Evolutionary conservation across 2,888 invertebrate species (phyloP), one percentile per base, ranked within the genome.

Genomic region (Dendrolimus houi): DNA sequence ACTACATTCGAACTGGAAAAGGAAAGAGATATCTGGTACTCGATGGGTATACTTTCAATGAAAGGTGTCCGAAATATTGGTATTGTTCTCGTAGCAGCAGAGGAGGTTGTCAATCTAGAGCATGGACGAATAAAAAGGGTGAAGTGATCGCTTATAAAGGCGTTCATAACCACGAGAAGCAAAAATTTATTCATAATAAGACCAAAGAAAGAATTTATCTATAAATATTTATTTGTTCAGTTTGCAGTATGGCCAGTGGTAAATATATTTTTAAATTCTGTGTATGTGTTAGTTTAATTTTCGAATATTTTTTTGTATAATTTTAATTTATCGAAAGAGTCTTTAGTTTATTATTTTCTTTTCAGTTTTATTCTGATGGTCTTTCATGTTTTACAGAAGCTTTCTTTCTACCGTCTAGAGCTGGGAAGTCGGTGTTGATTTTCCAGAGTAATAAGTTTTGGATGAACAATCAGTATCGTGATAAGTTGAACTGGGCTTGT

Each of bases 401-500:
- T 1, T 90, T 86, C 74, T 90, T 83, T 67, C 69, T 90, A 62
- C 90, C 90, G 52, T 90, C 90, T 54, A 77, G 89, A 66, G 86
- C 87, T 53, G 90, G 90, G 42, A 90, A 90, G 67, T 89, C 86
- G 9, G 85, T 90, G 17, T 67, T 90, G 59, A 90, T 90, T 76
- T 90, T 86, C 69, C 71, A 72, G 66, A 77, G 72, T 60, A 90
- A 90, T 68, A 90, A 90, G 65, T 90, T 90, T 67, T 90, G 90
- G 90, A 85, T 90, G 60, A 90, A 90, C 69, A 90, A 89, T 62
- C 87, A 86, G 64, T 90, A 90, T 62, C 74, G 88, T 3, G 81
- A 80, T 59, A 90, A 89, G 65, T 62, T 90, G 64, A 90, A 90
- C 68, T 90, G 90, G 90, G 90, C 90, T 13, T 90, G 90, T 60